Evolutionary conservation across 2,888 invertebrate species (phyloP), one percentile per base, ranked within the genome.

Genomic region (Orchesella flavescens): DNA sequence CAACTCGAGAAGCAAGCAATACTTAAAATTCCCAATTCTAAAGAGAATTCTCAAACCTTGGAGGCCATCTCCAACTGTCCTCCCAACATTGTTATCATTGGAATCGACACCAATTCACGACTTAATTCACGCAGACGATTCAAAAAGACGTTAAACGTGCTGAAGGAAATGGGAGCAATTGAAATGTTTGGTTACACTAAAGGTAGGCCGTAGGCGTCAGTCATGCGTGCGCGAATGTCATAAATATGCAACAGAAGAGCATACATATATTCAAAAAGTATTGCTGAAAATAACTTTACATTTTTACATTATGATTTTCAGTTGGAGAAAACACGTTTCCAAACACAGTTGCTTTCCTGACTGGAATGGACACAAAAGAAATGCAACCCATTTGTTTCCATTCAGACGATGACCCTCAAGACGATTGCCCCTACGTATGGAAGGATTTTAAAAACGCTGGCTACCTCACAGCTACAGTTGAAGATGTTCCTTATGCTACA

Each of bases 351-450:
- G 72, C 68, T 12, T 84, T 84, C 53, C n/a, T 78, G 1, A 71
- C 66, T 4, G 82, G 84, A 17, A 43, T 55, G 12, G 13, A 2
- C 17, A 9, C 5, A 2, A 17, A 43, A 2, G 65, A 72, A 12
- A 53, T 77, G 12, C 13, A 1, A 13, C 65, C 49, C 9, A 24
- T 69, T 1, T 71, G 72, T 23, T 71, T 34, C 43, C 46, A 53
- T 21, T 46, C 21, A 12, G 59, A 73, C 0, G 5, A 9, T 4
- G 55, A 73, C 3, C 57, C 68, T 10, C 79, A 69, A 44, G 69
- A 84, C 69, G 49, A 49, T 4, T 85, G 85, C 53, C 85, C 85
- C 10, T 83, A 71, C 43, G 59, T 85, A 17, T 85, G 83, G 83
- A 83, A 83, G 17, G 46, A 34, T 5, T 85, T 83, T 73, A 34